A percentile compares a stretch with the other conserved stretches of the same genome.
Evolutionary conservation across 1,140 invertebrate species (phyloP).

Genomic region (Trachelipus rathkii): DNA sequence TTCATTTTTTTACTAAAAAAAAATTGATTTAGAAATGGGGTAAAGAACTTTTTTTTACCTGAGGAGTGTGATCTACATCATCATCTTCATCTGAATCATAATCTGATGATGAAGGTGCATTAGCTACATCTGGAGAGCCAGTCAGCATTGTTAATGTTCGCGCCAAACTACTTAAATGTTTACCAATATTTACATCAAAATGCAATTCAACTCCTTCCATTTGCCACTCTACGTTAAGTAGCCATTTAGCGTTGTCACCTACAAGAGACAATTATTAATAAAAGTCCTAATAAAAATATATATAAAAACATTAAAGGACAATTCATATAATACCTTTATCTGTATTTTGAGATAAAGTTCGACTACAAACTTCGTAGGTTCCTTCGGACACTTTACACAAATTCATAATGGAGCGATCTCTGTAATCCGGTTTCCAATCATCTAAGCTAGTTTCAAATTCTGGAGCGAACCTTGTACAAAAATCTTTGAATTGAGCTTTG

Average conservation of each 20-base stretch:
- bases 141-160: slow-evolving; percentile 93
- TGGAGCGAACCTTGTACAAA: slow-evolving; percentile 68
- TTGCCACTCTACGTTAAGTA: slow-evolving; percentile 95
- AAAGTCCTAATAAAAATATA: background rate
- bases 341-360: slow-evolving; percentile 64
- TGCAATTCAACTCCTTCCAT: slow-evolving; percentile 99
- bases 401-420: slow-evolving; percentile 81
- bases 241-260: slow-evolving; percentile 93
- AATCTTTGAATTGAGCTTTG: slow-evolving; percentile 61
- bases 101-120: slow-evolving; percentile 58
- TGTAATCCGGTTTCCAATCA: slow-evolving; percentile 92
- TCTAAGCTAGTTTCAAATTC: slow-evolving; percentile 94
- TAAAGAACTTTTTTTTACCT: slow-evolving; percentile 63
- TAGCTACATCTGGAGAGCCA: slow-evolving; percentile 66
- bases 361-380: slow-evolving; percentile 93
- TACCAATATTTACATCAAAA: slow-evolving; percentile 91
- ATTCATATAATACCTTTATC: slow-evolving; percentile 34
- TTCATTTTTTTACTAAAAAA: no score
- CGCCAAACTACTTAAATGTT: slow-evolving; percentile 85
- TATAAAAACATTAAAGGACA: background rate
- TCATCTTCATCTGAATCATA: slow-evolving; percentile 44
- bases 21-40: no score
- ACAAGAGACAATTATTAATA: background rate
- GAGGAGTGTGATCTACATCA: slow-evolving; percentile 46
- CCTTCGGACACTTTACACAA: slow-evolving; percentile 95